A percentile compares a stretch with the other conserved stretches of the same genome.
Conservation (phyloP, 2,888 invertebrate species). For the Lepidochitona cinerea region DNA sequence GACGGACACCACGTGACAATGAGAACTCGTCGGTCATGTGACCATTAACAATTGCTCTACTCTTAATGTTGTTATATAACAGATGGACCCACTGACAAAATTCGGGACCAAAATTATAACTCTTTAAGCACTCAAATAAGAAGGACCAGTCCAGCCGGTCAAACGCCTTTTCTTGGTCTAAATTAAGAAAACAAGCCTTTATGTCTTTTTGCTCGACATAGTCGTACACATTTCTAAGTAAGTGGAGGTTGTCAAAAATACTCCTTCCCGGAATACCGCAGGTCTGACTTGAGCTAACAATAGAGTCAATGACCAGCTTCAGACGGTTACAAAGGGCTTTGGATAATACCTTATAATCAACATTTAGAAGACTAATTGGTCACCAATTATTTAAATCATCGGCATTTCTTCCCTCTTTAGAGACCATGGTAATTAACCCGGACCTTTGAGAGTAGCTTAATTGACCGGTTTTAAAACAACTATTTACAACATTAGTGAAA, state of each 20-base stretch:
- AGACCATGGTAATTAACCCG: conserved; percentile 28
- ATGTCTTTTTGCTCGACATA: conserved; percentile 34
- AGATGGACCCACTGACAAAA: conserved; percentile 34
- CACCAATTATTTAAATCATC: conserved; percentile 32
- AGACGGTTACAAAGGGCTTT: conserved; percentile 32
- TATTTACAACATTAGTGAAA: conserved; percentile 12
- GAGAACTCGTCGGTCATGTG: too few relatives aligned
- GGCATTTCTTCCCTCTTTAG: conserved; percentile 28
- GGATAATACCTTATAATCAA: conserved; percentile 37
- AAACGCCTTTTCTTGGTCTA: conserved; percentile 44
- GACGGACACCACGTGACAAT: too few relatives aligned
- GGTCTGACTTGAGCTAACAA: conserved; percentile 33
- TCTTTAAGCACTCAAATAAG: conserved; percentile 27
- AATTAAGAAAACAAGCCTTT: conserved; percentile 24
- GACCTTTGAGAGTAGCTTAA: conserved; percentile 18
- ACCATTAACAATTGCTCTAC: too few relatives aligned
- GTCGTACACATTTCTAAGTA: conserved; percentile 30
- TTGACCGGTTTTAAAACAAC: conserved; percentile 12
- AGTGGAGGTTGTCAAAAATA: conserved; percentile 36
- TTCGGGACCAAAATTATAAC: conserved; percentile 32
- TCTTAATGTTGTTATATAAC: too few relatives aligned
- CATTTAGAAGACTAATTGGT: conserved; percentile 37
- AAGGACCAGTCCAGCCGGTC: conserved; percentile 34
- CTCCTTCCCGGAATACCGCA: conserved; percentile 32
- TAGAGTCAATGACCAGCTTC: conserved; percentile 19